Evolutionary conservation across 30 jellyfish, hydroid and myxozoan species (phyloP), one percentile per base, ranked within the genome.

Genomic region (Pseudorhiza aurosa): DNA sequence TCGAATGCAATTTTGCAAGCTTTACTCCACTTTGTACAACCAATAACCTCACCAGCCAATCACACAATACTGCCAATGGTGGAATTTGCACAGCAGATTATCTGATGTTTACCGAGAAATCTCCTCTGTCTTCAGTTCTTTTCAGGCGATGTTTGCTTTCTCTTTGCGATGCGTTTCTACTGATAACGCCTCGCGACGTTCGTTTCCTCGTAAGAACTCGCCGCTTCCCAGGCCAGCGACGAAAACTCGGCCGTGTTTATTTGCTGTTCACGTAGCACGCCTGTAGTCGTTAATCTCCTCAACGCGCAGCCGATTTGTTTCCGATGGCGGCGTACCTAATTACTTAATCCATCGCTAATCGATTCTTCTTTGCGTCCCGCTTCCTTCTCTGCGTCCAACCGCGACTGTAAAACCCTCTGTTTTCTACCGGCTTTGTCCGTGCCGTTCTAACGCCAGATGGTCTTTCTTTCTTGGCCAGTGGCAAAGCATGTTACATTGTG

Each of bases 401-500:
- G 37, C 19, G 19, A 12, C 6, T 4, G 33, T 7, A 33, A 19
- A 33, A 64, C 35, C 35, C 77, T 15, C 17, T 64, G 37, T 29
- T 28, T 64, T 6, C 21, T 29, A 36, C 75, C 75, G 50, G n/a
- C 75, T 8, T 25, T 25, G 24, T 26, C 21, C 2, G n/a, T 24
- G 29, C 60, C 22, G 8, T 39, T 33, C 58, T 12, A 11, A 2
- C 32, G 27, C 59, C 77, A 64, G 77, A 64, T 64, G 77, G 77
- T 58, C 57, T 29, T 25, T 29, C 15, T 33, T 33, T 64, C 77
- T 32, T 29, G 58, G 77, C 35, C 58, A 36, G 77, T n/a, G 77
- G 77, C 35, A 30, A 31, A 64, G 2, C 28, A 15, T 18, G 71
- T 25, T 51, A 67, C 18, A 29, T 65, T 30, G 15, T 31, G 10